phyloP scores from a whole-genome alignment of 2,888 invertebrate genomes.

The Eupelmus urozonus region DNA sequence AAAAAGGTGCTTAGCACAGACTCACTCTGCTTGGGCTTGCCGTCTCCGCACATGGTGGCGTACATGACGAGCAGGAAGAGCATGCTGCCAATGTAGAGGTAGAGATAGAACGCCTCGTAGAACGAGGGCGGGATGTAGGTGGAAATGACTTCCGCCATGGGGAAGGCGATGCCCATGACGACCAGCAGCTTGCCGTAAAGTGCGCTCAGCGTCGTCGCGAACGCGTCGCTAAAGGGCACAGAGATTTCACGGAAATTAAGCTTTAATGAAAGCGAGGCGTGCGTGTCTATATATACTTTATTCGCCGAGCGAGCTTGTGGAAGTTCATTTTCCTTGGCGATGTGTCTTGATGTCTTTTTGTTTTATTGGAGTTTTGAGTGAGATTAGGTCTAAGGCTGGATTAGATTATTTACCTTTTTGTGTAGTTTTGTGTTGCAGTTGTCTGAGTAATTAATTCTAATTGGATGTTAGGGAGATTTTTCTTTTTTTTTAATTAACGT shows the following conservation, averaged over 20 bases:
- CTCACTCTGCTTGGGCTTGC: constrained; percentile 79
- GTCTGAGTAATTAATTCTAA: too few relatives aligned
- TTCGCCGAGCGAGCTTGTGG: neutral
- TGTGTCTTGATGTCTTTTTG: too few relatives aligned
- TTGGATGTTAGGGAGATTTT: too few relatives aligned
- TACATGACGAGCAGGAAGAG: constrained; percentile 91
- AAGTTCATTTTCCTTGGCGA: too few relatives aligned
- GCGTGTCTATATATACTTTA: neutral
- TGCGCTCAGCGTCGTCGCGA: constrained; percentile 93
- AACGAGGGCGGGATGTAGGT: constrained; percentile 95
- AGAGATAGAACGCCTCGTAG: constrained; percentile 94
- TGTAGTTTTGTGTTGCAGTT: too few relatives aligned
- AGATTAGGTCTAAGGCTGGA: too few relatives aligned
- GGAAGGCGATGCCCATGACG: constrained; percentile 96
- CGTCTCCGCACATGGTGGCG: constrained; percentile 83
- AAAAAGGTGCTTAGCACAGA: constrained; percentile 24
- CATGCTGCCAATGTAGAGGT: constrained; percentile 92
- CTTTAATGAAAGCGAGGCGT: constrained; percentile 48
- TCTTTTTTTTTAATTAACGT: too few relatives aligned
- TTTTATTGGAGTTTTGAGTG: too few relatives aligned
- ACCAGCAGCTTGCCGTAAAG: constrained; percentile 95
- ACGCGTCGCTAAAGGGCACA: constrained; percentile 85
- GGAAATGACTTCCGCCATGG: constrained; percentile 97
- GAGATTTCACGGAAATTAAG: constrained; percentile 56
- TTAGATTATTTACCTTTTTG: too few relatives aligned